A percentile compares a stretch with the other conserved stretches of the same genome.
Conservation (phyloP, 2,113 vertebrate species). For the Bos indicus region DNA sequence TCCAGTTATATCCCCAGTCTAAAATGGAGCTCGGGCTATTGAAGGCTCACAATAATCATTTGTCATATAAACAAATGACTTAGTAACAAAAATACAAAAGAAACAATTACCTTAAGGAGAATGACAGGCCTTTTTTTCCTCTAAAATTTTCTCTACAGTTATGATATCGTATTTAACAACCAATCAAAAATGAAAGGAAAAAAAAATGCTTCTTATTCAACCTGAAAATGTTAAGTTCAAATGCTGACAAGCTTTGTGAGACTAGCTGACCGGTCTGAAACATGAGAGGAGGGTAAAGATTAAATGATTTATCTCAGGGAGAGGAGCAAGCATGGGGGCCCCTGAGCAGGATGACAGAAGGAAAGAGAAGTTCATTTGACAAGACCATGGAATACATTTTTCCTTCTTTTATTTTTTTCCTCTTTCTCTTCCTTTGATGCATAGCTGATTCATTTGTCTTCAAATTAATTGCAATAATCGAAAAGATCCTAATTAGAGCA, state of each 20-base stretch:
- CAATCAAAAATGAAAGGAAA: not conserved
- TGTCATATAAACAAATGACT: slow-evolving; percentile 6
- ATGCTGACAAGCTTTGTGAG: slow-evolving; percentile 3
- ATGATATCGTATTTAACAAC: not conserved
- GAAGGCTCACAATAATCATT: not conserved
- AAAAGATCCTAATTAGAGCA: slow-evolving; percentile 37
- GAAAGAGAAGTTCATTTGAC: not conserved
- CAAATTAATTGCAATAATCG: slow-evolving; percentile 32
- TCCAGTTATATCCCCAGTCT: not conserved
- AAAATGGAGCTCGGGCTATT: not conserved
- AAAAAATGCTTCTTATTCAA: not conserved
- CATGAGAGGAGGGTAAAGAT: not conserved
- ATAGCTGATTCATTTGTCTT: slow-evolving; percentile 37
- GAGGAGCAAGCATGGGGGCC: not conserved
- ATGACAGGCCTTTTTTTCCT: not conserved
- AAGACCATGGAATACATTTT: not conserved
- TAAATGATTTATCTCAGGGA: not conserved
- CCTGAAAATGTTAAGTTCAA: not conserved
- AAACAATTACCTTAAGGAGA: not conserved
- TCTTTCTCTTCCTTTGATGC: slow-evolving; percentile 6
- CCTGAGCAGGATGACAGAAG: not conserved
- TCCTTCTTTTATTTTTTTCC: not conserved
- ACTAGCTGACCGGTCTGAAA: slow-evolving; percentile 8
- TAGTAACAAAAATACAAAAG: not conserved
- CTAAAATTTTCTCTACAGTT: not conserved